These are phyloP conservation scores for Acromyrmex heyeri DNA, from an alignment of 1,140 invertebrate genomes.

Conservation along the genomic window DNA sequence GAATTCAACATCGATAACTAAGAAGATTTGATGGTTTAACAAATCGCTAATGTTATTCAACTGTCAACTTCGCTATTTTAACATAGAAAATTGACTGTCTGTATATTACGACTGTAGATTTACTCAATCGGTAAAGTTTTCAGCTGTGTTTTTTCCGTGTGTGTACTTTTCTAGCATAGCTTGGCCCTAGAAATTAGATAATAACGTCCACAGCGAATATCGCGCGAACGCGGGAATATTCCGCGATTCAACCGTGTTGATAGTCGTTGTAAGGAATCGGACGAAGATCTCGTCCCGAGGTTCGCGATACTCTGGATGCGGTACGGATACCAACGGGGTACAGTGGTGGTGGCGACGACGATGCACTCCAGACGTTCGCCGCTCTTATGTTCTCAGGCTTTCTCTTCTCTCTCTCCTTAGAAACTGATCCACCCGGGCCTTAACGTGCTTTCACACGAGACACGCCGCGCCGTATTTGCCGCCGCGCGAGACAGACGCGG, in stretches of 20 bases:
- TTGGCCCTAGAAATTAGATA: background rate
- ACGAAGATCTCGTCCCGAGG: constrained; percentile 68
- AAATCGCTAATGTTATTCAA: too few relatives aligned
- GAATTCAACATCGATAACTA: too few relatives aligned
- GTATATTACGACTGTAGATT: too few relatives aligned
- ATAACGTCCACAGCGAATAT: background rate
- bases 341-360: background rate
- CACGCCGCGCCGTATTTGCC: constrained; percentile 61
- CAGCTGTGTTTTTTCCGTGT: too few relatives aligned
- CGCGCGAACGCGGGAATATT: constrained; percentile 22
- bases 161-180: background rate
- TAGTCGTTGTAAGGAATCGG: constrained; percentile 77
- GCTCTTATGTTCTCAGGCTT: constrained; percentile 86
- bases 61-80: too few relatives aligned
- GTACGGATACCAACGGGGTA: constrained; percentile 27
- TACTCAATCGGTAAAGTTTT: too few relatives aligned
- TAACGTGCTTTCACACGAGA: constrained; percentile 84
- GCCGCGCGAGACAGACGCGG: constrained; percentile 30
- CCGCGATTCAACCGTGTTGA: constrained; percentile 54
- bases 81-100: too few relatives aligned
- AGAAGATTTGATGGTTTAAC: too few relatives aligned
- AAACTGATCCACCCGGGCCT: constrained; percentile 81
- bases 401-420: constrained; percentile 85
- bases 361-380: constrained; percentile 71
- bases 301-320: constrained; percentile 80